Conservation (phyloP, 64 coral and sea anemone genomes). For the Actinia equina region DNA sequence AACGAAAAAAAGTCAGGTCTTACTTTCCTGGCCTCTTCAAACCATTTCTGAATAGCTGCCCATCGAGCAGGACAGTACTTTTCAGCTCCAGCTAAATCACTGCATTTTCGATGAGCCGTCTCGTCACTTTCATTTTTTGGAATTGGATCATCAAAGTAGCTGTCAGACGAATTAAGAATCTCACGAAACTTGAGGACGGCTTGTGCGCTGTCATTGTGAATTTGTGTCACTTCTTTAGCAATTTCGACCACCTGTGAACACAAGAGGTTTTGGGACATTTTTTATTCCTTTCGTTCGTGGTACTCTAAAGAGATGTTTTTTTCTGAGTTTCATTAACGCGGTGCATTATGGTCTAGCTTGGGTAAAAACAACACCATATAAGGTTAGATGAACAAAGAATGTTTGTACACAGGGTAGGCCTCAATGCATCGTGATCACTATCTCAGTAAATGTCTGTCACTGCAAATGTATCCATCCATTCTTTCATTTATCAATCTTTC, state of each 20-base stretch:
- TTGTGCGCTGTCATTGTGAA: background rate
- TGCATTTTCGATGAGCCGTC: conserved; percentile 43
- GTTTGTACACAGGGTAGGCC: too few species aligned
- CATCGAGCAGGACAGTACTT: conserved; percentile 50
- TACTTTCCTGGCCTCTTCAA: conserved; percentile 52
- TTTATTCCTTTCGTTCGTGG: too few species aligned
- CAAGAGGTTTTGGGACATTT: background rate
- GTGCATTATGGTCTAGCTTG: too few species aligned
- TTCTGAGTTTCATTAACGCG: too few species aligned
- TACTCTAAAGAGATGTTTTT: too few species aligned
- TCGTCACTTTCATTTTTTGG: conserved; percentile 59
- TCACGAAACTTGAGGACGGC: conserved; percentile 38
- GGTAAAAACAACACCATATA: too few species aligned
- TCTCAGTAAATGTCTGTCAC: background rate
- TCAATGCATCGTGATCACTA: background rate
- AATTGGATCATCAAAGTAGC: conserved; percentile 58
- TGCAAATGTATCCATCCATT: background rate
- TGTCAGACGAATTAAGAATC: conserved; percentile 48
- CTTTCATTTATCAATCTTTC: background rate
- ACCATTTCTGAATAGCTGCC: conserved; percentile 48
- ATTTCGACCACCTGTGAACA: conserved; percentile 33
- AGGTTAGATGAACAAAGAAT: too few species aligned
- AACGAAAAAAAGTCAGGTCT: background rate
- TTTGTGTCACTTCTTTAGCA: conserved; percentile 32
- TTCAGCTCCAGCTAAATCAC: conserved; percentile 42